Percentiles rank a stretch among this genome's conserved stretches.
phyloP scores from a whole-genome alignment of 2,797 vertebrate species.

The Alectoris magna region DNA sequence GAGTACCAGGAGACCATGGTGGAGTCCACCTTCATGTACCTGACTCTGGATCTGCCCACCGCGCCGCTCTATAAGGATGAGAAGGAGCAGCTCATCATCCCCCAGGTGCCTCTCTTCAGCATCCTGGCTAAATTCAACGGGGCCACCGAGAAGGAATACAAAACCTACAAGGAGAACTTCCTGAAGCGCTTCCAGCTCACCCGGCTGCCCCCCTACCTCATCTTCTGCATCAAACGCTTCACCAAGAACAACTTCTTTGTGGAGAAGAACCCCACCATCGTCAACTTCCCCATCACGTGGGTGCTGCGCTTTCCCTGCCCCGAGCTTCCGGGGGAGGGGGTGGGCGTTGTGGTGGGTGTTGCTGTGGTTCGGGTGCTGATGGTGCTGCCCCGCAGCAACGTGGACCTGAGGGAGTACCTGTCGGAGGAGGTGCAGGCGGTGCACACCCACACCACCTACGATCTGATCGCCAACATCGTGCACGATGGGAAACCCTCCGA shows the following conservation, averaged over 20 bases:
- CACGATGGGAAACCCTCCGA: conserved; percentile 96
- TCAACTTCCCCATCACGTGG: conserved; percentile 98
- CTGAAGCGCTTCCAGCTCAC: conserved; percentile 97
- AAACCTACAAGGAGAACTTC: conserved; percentile 99
- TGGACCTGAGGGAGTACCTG: conserved; percentile 95
- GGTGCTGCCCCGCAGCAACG: conserved; percentile 81
- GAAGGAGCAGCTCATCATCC: conserved; percentile 98
- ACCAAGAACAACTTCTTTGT: conserved; percentile 99
- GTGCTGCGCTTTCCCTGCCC: neutral
- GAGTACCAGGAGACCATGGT: conserved; percentile 97
- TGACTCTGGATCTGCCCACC: conserved; percentile 95
- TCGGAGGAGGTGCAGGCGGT: conserved; percentile 91
- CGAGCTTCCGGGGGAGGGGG: too few species aligned
- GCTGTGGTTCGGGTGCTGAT: too few species aligned
- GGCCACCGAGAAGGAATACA: conserved; percentile 96
- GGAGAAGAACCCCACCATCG: conserved; percentile 98
- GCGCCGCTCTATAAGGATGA: conserved; percentile 98
- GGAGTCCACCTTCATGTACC: conserved; percentile 94
- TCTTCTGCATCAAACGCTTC: conserved; percentile 99
- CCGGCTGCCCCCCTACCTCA: conserved; percentile 93
- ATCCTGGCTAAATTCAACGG: conserved; percentile 97
- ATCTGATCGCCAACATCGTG: conserved; percentile 95
- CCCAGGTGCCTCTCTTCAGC: conserved; percentile 97
- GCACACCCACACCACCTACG: conserved; percentile 92
- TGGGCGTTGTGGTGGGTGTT: too few species aligned